Evolutionary conservation across 2,888 invertebrate genomes (phyloP).

Genomic region (Chaitophorus viminalis): DNA sequence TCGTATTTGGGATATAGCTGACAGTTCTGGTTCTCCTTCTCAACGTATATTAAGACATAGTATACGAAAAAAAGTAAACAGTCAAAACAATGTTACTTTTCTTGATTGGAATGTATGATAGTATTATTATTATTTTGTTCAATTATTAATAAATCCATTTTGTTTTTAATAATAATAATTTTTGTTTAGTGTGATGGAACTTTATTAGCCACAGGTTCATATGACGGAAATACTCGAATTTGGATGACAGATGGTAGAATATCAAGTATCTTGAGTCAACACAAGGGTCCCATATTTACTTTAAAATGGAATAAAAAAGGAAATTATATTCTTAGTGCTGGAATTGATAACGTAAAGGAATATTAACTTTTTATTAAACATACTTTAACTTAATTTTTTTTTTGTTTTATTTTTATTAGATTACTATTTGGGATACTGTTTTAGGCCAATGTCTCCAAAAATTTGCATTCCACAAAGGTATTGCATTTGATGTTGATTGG

Average conservation of each 20-base stretch:
- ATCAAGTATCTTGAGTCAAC: conserved; percentile 94
- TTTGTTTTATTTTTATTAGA: conserved; percentile 70
- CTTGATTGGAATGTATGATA: conserved; percentile 95
- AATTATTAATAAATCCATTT: background rate
- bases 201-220: conserved; percentile 95
- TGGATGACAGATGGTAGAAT: conserved; percentile 96
- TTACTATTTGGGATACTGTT: conserved; percentile 99
- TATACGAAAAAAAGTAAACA: conserved; percentile 97
- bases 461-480: conserved; percentile 97
- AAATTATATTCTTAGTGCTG: conserved; percentile 97
- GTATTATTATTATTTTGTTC: conserved; percentile 62
- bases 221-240: conserved; percentile 98
- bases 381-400: background rate
- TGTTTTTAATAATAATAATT: conserved; percentile 58
- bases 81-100: conserved; percentile 98
- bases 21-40: conserved; percentile 86
- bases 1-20: conserved; percentile 98
- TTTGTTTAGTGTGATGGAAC: conserved; percentile 91
- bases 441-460: conserved; percentile 98
- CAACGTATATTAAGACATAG: conserved; percentile 95
- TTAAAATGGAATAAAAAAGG: conserved; percentile 99
- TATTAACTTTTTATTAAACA: conserved; percentile 44
- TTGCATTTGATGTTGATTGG: conserved; percentile 99
- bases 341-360: conserved; percentile 76
- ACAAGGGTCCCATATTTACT: conserved; percentile 99